phyloP scores from a whole-genome alignment of 2,113 vertebrate genomes.

The Seriola quinqueradiata region DNA sequence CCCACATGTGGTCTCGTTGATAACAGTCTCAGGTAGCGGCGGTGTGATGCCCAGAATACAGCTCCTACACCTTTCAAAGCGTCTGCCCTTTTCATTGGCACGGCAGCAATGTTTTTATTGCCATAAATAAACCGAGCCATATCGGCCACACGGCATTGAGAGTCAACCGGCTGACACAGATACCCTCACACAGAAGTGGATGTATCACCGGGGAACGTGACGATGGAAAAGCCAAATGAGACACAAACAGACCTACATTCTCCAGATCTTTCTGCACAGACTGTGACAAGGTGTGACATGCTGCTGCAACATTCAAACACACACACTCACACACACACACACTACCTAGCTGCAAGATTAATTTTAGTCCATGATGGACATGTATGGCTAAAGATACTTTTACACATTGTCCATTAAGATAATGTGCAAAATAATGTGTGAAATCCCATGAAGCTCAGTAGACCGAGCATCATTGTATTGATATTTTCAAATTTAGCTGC shows the following conservation, averaged over 20 bases:
- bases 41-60: conserved; percentile 18
- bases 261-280: background rate
- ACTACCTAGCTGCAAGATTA: background rate
- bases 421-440: background rate
- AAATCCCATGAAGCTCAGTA: background rate
- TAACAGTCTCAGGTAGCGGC: conserved; percentile 3
- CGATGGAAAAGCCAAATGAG: conserved; percentile 12
- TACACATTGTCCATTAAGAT: background rate
- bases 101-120: conserved; percentile 48
- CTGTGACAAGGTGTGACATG: conserved; percentile 1
- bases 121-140: conserved; percentile 44
- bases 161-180: conserved; percentile 37
- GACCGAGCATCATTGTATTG: background rate
- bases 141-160: conserved; percentile 1
- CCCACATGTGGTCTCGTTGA: background rate
- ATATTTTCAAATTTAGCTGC: background rate
- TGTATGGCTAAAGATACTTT: background rate
- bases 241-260: conserved; percentile 13
- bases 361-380: background rate
- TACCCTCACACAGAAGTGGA: conserved; percentile 13
- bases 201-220: conserved; percentile 16
- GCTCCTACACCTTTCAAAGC: conserved; percentile 36
- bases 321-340: background rate
- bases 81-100: conserved; percentile 59
- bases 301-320: too few species aligned